A percentile compares a stretch with the other conserved stretches of the same genome.
Conservation (phyloP, 1,140 invertebrate species). For the Ostrea denselamellosa region DNA sequence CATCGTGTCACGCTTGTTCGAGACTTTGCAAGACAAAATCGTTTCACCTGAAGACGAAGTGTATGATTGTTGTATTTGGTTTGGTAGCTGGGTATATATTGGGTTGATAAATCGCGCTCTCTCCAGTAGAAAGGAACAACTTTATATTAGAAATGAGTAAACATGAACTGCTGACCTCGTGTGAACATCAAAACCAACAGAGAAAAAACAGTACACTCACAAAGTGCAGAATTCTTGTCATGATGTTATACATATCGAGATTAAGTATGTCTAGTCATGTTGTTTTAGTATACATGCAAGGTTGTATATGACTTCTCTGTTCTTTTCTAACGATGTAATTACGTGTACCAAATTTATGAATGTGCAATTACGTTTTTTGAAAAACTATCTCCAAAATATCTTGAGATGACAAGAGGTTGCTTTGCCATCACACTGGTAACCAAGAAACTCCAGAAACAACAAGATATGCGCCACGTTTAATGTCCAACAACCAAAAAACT, state of each 20-base stretch:
- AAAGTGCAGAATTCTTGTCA: not conserved
- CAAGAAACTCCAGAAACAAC: not conserved
- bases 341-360: slow-evolving; percentile 2
- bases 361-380: not conserved
- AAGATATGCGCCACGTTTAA: slow-evolving; percentile 27
- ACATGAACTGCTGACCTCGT: slow-evolving; percentile 21
- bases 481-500: slow-evolving; percentile 37
- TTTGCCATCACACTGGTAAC: slow-evolving; percentile 5
- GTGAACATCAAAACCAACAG: not conserved
- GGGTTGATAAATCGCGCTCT: slow-evolving; percentile 8
- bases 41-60: slow-evolving; percentile 7
- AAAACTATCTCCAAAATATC: slow-evolving; percentile 1
- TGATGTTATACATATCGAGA: not conserved
- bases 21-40: not conserved
- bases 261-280: not conserved
- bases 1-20: not conserved
- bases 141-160: slow-evolving; percentile 22
- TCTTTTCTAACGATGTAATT: not conserved
- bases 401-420: slow-evolving; percentile 2
- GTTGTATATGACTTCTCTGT: not conserved
- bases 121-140: not conserved
- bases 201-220: not conserved
- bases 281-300: not conserved
- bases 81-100: slow-evolving; percentile 18
- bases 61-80: slow-evolving; percentile 10